Base-by-base conservation (phyloP, 2,888 invertebrate species). In the Cheilosia soror region DNA sequence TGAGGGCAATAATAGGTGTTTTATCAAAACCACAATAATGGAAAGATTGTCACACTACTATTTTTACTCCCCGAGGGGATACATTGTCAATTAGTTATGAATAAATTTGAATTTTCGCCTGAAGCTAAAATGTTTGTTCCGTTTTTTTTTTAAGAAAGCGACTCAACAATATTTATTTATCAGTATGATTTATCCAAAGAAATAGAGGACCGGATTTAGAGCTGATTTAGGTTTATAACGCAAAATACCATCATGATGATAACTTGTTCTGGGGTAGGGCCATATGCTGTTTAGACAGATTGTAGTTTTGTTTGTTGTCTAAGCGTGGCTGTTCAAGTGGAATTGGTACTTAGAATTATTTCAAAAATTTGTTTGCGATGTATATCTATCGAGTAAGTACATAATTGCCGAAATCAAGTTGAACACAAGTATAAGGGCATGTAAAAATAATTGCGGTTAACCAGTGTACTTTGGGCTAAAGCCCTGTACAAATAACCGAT, bases 131-230 rank as follows among this genome's bases (percentile, higher is more conserved):
- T 9, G 7, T 9, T 37, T 15, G 7, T 6, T 20, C 7, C 20
- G 7, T 2, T 20, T 5, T 55, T 13, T 62, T 72, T 20, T 49
- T 9, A 79, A 79, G 79, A 79, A 73, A 83, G 20, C 62, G n/a
- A 68, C 78, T 62, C 68, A 78, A 73, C 62, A 79, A 37, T 62
- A 77, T 57, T 63, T 29, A 13, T 37, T 31, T 69, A 73, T 55
- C 33, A 65, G 15, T 55, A 44, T 2, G 20, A 25, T 29, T 66
- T 55, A 55, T 65, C 65, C 37, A 4, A 42, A 55, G 62, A 42
- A 42, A 29, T 58, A 11, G 7, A 47, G 25, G 42, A 27, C 62
- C 40, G 31, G 49, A 60, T 82, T 55, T 40, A 72, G 42, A 29
- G 25, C 72, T 27, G 42, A 55, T 66, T 29, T 49, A 66, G 27